Conservation (phyloP, 1,140 invertebrate species). For the Paramacrobiotus metropolitanus region DNA sequence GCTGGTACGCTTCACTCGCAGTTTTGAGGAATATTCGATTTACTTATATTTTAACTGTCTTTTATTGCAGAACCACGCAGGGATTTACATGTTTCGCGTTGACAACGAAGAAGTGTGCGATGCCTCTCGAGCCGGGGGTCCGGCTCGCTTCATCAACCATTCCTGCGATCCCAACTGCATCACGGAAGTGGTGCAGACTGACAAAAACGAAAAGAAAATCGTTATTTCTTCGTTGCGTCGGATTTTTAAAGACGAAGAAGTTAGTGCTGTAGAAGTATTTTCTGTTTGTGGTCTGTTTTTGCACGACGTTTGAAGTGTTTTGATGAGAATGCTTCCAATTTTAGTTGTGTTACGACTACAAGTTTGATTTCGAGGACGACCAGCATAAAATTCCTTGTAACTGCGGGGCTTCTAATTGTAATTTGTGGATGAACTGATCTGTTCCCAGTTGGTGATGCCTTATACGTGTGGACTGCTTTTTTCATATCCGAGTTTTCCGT, state of each 20-base stretch:
- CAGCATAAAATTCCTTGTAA: conserved; percentile 95
- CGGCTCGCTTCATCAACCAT: conserved; percentile 96
- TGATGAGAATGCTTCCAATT: no score
- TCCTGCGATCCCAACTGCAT: conserved; percentile 98
- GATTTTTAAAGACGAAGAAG: conserved; percentile 89
- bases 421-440: conserved; percentile 92
- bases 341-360: conserved; percentile 95
- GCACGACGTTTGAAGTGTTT: neutral
- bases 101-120: conserved; percentile 92
- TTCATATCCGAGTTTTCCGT: no score
- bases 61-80: conserved; percentile 53
- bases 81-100: conserved; percentile 98
- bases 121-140: conserved; percentile 82
- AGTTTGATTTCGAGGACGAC: conserved; percentile 98
- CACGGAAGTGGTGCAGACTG: conserved; percentile 89
- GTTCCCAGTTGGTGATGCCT: no score
- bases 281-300: neutral
- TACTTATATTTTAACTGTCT: neutral
- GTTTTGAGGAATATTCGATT: neutral
- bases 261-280: conserved; percentile 21
- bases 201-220: conserved; percentile 74
- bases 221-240: conserved; percentile 91
- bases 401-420: conserved; percentile 89
- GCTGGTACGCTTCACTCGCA: conserved; percentile 35
- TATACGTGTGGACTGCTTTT: no score